Base-by-base conservation (phyloP, 1,140 invertebrate genomes). In the Ctenoplectra terminalis region DNA sequence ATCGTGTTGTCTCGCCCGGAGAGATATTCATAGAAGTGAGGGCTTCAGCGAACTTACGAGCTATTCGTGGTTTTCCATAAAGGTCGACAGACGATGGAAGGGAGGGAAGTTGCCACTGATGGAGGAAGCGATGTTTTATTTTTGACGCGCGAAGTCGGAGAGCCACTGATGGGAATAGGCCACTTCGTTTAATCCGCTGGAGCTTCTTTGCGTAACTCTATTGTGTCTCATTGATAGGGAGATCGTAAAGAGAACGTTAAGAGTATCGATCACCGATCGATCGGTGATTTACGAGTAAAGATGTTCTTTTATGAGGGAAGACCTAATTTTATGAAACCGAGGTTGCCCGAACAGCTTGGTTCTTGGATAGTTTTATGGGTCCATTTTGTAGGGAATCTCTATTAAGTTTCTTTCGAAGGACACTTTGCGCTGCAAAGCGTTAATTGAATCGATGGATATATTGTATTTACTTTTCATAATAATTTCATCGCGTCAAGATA, bases 41-140 rank as follows among this genome's bases (percentile, higher is more conserved):
- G 84, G 70, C 87, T 91, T 89, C 81, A 81, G 64, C 82, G 90
- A 91, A 90, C 82, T 87, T 84, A 82, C 81, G 85, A 71, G 88
- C 90, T 91, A 91, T 91, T 91, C 89, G 86, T 89, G 87, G 87
- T 90, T 87, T 81, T 83, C 90, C 88, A 84, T 89, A 90, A 90
- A 87, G 81, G 81, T 77, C 64, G 69, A 34, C 66, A n/a, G 52
- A 64, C 60, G 58, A 69, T 48, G 58, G 48, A 50, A 43, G 54
- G 60, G 29, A 60, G 48, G 63, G 77, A 40, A 26, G 31, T 67
- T 37, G 58, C 26, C 66, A 31, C 43, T 46, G 63, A 83, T 80
- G 86, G 69, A 77, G 66, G 81, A 80, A 81, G 73, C 74, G 63
- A 34, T 71, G 67, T 50, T 69, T 61, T 90, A 90, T 90, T 90